These are phyloP conservation scores for Columba guinea DNA, from an alignment of 2,797 vertebrate species.

Conservation along the genomic window DNA sequence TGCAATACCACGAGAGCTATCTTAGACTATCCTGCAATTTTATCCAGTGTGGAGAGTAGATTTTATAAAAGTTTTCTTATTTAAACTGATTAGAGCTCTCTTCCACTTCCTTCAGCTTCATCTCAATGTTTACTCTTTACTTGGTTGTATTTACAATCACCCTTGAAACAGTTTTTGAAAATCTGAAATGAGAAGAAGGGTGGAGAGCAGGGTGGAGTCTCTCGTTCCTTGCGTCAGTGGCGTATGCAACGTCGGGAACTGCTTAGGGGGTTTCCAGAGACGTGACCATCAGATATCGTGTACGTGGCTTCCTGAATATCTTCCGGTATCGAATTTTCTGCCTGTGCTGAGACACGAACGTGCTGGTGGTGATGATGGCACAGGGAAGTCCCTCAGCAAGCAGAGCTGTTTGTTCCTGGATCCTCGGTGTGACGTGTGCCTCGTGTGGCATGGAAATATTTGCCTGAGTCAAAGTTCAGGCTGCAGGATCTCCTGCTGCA, in stretches of 20 bases:
- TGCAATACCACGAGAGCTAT: background rate
- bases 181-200: background rate
- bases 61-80: background rate
- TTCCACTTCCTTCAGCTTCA: background rate
- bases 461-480: background rate
- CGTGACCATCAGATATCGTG: background rate
- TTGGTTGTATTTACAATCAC: background rate
- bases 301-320: background rate
- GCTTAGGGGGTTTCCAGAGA: background rate
- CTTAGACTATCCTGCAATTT: background rate
- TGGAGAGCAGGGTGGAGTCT: constrained; percentile 14
- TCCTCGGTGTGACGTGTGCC: accelerated
- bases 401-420: background rate
- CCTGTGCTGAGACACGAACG: background rate
- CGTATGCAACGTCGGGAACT: accelerated
- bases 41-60: background rate
- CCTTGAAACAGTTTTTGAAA: background rate
- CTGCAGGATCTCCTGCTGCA: background rate
- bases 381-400: background rate
- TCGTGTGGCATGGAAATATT: background rate
- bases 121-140: background rate
- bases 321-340: background rate
- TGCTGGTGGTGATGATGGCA: background rate
- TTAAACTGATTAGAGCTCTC: background rate
- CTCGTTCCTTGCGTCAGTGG: background rate